Evolutionary conservation across 1,140 invertebrate species (phyloP).

Genomic region (Drosophila paulistorum): DNA sequence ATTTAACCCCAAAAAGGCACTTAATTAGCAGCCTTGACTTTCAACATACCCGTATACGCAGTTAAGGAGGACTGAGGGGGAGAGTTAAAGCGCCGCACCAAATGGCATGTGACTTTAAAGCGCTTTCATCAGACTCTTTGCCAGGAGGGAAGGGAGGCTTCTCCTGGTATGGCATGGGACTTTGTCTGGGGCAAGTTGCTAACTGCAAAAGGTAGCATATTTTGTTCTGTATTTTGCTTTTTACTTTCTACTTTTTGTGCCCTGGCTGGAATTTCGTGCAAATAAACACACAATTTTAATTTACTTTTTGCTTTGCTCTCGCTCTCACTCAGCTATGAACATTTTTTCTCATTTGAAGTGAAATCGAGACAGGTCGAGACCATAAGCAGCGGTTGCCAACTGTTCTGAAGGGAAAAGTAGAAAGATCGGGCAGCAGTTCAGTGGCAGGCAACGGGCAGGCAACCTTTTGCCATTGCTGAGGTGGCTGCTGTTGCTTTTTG

Average conservation of each 20-base stretch:
- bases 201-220: conserved; percentile 47
- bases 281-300: conserved; percentile 81
- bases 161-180: background rate
- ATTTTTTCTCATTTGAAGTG: conserved; percentile 71
- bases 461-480: conserved; percentile 43
- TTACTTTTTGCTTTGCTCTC: conserved; percentile 66
- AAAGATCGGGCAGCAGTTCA: background rate
- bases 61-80: too few species aligned
- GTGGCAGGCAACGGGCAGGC: background rate
- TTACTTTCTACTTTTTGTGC: conserved; percentile 1
- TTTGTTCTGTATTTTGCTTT: conserved; percentile 36
- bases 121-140: conserved; percentile 17
- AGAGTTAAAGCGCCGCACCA: background rate
- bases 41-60: conserved; percentile 26
- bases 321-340: conserved; percentile 27
- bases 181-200: background rate
- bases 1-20: conserved; percentile 67
- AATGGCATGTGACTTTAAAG: conserved; percentile 50
- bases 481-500: conserved; percentile 53
- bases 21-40: conserved; percentile 81
- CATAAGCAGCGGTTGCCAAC: conserved; percentile 59
- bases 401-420: background rate
- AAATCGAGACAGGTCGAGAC: conserved; percentile 78
- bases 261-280: conserved; percentile 57
- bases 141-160: background rate